Conservation (phyloP, 1,140 invertebrate genomes). For the Ostrea edulis region DNA sequence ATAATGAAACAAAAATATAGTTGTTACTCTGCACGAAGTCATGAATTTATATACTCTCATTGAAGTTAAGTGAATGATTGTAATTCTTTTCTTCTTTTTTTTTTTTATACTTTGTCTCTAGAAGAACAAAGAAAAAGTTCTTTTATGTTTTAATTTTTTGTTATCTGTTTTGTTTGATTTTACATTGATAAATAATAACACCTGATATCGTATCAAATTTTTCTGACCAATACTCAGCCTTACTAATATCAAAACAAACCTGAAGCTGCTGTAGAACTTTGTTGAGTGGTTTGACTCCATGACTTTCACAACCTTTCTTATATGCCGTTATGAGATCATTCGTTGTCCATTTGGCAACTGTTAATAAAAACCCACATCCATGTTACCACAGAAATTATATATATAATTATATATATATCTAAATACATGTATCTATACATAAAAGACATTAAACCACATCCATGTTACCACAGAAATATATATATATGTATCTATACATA, state of each 20-base stretch:
- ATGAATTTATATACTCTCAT: too few species aligned
- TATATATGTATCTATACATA: not conserved
- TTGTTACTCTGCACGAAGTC: too few species aligned
- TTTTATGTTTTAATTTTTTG: too few species aligned
- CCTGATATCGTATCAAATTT: too few species aligned
- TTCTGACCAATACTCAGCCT: too few species aligned
- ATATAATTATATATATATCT: not conserved
- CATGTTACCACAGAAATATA: not conserved
- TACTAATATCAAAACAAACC: constrained; percentile 74
- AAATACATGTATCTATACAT: not conserved
- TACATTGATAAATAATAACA: too few species aligned
- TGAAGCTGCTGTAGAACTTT: constrained; percentile 87
- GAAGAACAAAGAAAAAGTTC: too few species aligned
- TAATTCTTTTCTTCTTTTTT: too few species aligned
- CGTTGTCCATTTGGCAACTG: constrained; percentile 80
- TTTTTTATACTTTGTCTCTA: too few species aligned
- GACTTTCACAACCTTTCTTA: constrained; percentile 85
- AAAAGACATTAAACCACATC: not conserved
- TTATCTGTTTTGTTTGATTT: too few species aligned
- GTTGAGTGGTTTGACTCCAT: constrained; percentile 85
- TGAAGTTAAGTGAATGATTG: too few species aligned
- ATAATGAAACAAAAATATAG: too few species aligned
- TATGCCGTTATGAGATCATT: constrained; percentile 87
- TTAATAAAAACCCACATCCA: constrained; percentile 68
- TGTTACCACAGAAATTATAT: not conserved